Evolutionary conservation across 2,888 invertebrate genomes (phyloP).

Genomic region (Endotricha flammealis): DNA sequence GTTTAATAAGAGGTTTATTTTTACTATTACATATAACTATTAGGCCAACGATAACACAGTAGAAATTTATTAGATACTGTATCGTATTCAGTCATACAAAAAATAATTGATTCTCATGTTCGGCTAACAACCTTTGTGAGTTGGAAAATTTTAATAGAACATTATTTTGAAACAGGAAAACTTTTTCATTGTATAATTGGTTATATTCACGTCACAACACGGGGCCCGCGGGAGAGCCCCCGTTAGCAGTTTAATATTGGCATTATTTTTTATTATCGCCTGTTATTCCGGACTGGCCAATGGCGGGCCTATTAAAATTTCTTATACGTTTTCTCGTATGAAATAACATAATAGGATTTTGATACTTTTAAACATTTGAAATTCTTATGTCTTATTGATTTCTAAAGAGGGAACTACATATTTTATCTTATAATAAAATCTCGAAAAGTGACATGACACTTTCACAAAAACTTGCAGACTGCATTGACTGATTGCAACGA

Average conservation of each 20-base stretch:
- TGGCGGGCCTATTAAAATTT: conserved; percentile 27
- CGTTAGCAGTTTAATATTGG: conserved; percentile 46
- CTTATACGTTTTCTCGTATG: conserved; percentile 23
- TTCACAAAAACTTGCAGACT: too few relatives aligned
- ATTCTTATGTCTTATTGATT: not conserved
- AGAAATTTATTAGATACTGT: too few relatives aligned
- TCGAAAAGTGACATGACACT: too few relatives aligned
- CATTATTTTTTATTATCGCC: conserved; percentile 52
- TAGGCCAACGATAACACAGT: too few relatives aligned
- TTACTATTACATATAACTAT: too few relatives aligned
- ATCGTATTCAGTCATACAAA: too few relatives aligned
- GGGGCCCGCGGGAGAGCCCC: conserved; percentile 35
- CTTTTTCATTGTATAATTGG: conserved; percentile 28
- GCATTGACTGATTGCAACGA: too few relatives aligned
- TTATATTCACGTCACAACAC: conserved; percentile 31
- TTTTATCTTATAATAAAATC: too few relatives aligned
- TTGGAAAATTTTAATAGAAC: not conserved
- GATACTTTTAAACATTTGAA: conserved; percentile 8
- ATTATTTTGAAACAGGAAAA: conserved; percentile 2
- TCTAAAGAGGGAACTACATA: too few relatives aligned
- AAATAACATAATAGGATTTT: conserved; percentile 21
- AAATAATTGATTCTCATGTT: too few relatives aligned
- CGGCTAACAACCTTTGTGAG: not conserved
- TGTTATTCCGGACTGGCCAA: conserved; percentile 35
- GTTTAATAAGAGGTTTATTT: too few relatives aligned